Conservation (phyloP, 2,888 invertebrate species). For the Brenthis hecate region DNA sequence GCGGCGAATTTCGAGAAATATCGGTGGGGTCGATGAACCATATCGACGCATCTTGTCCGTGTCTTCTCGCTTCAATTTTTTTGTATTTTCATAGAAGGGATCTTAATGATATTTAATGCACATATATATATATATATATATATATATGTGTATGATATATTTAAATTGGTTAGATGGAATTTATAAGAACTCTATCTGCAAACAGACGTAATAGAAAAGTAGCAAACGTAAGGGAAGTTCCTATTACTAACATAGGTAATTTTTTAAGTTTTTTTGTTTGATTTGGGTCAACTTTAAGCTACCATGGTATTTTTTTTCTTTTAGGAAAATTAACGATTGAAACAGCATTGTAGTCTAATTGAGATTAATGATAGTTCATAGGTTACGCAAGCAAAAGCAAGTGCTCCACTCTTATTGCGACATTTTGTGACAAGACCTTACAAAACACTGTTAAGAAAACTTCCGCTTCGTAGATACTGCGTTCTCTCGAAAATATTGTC, state of each 20-base stretch:
- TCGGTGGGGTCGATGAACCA: slow-evolving; percentile 77
- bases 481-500: slow-evolving; percentile 15
- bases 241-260: too few species aligned
- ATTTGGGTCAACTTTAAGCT: background rate
- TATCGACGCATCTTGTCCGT: slow-evolving; percentile 77
- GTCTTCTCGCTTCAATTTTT: slow-evolving; percentile 67
- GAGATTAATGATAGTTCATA: slow-evolving; percentile 38
- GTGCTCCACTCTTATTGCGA: slow-evolving; percentile 32
- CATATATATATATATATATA: slow-evolving; percentile 30
- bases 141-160: background rate
- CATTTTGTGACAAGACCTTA: slow-evolving; percentile 35
- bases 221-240: too few species aligned
- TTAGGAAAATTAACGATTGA: slow-evolving; percentile 29
- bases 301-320: slow-evolving; percentile 7
- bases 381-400: slow-evolving; percentile 34
- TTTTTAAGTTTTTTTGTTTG: too few species aligned
- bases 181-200: too few species aligned
- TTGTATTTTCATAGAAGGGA: slow-evolving; percentile 61
- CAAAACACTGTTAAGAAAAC: slow-evolving; percentile 24
- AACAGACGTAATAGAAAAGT: too few species aligned
- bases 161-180: background rate
- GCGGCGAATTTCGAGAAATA: slow-evolving; percentile 80
- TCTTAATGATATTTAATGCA: slow-evolving; percentile 49
- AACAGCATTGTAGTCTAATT: slow-evolving; percentile 37
- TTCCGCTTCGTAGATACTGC: slow-evolving; percentile 25